Conservation (phyloP, 2,113 vertebrate species). For the Malurus alboscapulatus region DNA sequence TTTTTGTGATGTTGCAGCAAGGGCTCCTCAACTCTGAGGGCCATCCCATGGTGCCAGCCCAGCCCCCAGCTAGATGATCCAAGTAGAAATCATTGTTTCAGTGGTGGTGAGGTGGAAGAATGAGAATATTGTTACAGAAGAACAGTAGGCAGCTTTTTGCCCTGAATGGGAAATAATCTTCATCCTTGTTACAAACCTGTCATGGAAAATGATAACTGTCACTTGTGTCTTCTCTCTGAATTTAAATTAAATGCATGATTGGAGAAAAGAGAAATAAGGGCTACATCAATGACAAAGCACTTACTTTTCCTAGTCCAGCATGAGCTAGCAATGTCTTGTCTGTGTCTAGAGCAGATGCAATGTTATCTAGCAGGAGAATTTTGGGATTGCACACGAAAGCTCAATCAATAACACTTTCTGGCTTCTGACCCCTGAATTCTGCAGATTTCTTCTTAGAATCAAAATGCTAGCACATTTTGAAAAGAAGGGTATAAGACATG, state of each 20-base stretch:
- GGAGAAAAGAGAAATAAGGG: neutral
- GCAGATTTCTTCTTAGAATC: neutral
- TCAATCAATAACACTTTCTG: neutral
- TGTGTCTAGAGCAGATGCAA: neutral
- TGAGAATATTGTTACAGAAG: neutral
- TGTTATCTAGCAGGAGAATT: neutral
- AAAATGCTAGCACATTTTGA: accelerated
- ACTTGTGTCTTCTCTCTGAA: neutral
- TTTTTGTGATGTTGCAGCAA: neutral
- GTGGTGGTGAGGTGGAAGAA: neutral
- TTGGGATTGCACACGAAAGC: neutral
- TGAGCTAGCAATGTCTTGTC: neutral
- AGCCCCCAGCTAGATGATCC: neutral
- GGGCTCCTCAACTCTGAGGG: accelerated
- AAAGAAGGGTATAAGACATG: neutral
- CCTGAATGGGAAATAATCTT: neutral
- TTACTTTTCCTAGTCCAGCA: neutral
- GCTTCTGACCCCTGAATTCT: neutral
- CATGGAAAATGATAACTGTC: neutral
- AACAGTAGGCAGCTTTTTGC: neutral
- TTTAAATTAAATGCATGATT: neutral
- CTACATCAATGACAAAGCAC: neutral
- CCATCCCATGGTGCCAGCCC: neutral
- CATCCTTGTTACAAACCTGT: neutral
- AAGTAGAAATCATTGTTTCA: neutral